Base-by-base conservation (phyloP, 2,888 invertebrate species). In the Dusona sp. region DNA sequence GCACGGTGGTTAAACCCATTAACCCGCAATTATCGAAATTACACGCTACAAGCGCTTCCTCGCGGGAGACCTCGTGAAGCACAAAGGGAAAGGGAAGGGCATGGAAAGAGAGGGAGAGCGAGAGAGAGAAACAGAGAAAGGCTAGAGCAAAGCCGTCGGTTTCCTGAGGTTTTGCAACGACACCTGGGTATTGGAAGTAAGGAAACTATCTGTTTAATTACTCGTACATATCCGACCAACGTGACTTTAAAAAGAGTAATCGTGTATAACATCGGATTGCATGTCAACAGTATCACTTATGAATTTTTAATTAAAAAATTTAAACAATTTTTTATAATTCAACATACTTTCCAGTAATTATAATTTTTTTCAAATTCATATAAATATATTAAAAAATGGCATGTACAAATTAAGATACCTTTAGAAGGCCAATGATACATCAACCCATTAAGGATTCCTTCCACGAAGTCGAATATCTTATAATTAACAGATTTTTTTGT, bases 11-110 rank as follows among this genome's bases (percentile, higher is more conserved):
- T 91, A 91, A 92, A 91, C 89, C 90, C 91, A 91, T 92, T 92
- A 92, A 90, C 91, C 90, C 88, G 90, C 90, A 92, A 92, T 92
- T 92, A 92, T 92, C 92, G 92, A 92, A 92, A 92, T 92, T 92
- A 92, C 91, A 89, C 89, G 88, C 84, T 89, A 86, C 84, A 82
- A 88, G 83, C 85, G 88, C 82, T 79, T 85, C 79, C 80, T 83
- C 84, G 83, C 25, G 51, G 75, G 65, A 61, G 22, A 77, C 65
- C 61, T 61, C 75, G 42, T 42, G 65, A 65, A 73, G n/a, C 65
- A 77, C 38, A 7, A 45, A 65, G 68, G 19, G 42, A 68, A 33
- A 74, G 68, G 22, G 65, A 36, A 68, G 29, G 13, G 7, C 13
- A 38, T 33, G n/a, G 57, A 16, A 51, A 64, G 64, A 67, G 77